Evolutionary conservation across 2,113 vertebrate species (phyloP).

Genomic region (Melierax canorus): DNA sequence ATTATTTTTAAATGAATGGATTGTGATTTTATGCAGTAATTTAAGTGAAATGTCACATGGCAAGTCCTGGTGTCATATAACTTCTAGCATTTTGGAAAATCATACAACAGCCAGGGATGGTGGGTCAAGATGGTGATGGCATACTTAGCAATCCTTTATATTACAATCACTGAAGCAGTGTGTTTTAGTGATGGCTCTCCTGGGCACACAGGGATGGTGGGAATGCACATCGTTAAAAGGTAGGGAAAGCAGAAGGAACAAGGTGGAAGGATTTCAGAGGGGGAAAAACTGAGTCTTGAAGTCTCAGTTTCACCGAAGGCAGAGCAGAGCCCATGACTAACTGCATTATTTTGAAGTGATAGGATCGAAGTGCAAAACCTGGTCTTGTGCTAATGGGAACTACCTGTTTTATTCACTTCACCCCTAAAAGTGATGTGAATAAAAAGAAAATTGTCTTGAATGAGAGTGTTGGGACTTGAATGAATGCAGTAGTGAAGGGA

Average conservation of each 20-base stretch:
- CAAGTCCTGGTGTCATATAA: neutral
- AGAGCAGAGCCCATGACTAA: neutral
- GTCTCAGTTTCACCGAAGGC: neutral
- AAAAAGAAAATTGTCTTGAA: neutral
- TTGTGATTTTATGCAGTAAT: neutral
- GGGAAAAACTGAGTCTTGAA: neutral
- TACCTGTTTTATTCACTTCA: neutral
- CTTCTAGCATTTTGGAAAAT: neutral
- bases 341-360: neutral
- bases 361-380: neutral
- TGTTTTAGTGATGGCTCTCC: neutral
- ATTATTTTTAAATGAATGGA: neutral
- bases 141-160: neutral
- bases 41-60: neutral
- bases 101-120: neutral
- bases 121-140: neutral
- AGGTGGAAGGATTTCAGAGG: neutral
- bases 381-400: neutral
- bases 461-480: neutral
- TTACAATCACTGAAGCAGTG: neutral
- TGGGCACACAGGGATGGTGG: neutral
- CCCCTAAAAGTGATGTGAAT: neutral
- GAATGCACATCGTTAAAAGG: neutral
- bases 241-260: neutral
- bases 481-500: neutral